Percentiles rank a stretch among this genome's conserved stretches.
Evolutionary conservation across 2,797 vertebrate species (phyloP).

Genomic region (Catamblyrhynchus diadema): DNA sequence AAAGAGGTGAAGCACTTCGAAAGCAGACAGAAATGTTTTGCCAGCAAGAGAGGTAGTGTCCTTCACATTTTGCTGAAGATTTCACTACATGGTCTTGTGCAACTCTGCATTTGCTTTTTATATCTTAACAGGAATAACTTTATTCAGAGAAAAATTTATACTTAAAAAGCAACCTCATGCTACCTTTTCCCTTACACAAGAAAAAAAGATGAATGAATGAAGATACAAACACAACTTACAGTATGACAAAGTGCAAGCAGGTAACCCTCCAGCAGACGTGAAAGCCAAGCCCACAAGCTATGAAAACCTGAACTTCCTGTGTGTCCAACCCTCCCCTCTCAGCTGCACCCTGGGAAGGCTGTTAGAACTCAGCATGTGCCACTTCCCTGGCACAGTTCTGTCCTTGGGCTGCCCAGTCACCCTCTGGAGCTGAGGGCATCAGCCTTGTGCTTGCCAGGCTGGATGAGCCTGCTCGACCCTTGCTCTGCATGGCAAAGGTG

Average conservation of each 20-base stretch:
- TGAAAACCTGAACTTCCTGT: background rate
- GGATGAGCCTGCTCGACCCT: background rate
- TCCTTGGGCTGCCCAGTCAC: background rate
- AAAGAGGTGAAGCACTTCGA: background rate
- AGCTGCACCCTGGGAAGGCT: background rate
- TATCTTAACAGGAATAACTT: background rate
- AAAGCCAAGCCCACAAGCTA: background rate
- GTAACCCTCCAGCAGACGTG: background rate
- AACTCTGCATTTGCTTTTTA: background rate
- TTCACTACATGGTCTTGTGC: accelerated
- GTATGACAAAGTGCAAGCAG: background rate
- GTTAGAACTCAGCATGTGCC: accelerated
- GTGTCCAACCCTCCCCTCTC: background rate
- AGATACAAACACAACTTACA: background rate
- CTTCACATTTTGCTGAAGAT: background rate
- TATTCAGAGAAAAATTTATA: background rate
- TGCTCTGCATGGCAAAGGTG: background rate
- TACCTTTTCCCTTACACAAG: background rate
- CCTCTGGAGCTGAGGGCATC: accelerated
- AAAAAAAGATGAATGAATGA: background rate
- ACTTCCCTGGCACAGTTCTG: background rate
- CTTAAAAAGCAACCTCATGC: background rate
- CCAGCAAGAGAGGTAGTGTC: background rate
- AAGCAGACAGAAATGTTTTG: background rate
- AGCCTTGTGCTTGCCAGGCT: background rate